phyloP scores from a whole-genome alignment of 2,113 vertebrate genomes.

The Alethe diademata region DNA sequence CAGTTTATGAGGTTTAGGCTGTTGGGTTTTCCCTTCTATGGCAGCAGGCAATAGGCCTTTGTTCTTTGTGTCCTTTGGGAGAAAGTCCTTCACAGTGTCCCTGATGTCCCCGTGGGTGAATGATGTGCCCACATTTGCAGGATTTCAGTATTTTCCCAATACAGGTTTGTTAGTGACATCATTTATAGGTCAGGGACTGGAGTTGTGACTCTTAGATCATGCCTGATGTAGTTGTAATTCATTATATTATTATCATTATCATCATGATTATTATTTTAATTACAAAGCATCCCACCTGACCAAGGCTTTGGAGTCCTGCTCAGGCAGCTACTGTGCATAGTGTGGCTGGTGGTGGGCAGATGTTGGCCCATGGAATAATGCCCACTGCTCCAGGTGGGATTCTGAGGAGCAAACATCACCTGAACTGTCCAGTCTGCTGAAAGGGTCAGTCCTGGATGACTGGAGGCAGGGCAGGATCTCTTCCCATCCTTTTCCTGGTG shows the following conservation, averaged over 20 bases:
- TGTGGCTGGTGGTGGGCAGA: neutral
- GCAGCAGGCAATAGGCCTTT: neutral
- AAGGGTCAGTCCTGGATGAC: neutral
- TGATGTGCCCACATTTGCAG: neutral
- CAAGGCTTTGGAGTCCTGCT: neutral
- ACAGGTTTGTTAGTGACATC: neutral
- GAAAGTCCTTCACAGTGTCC: neutral
- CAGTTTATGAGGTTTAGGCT: neutral
- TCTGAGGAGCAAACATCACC: neutral
- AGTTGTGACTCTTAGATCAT: neutral
- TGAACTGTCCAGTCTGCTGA: rapidly evolving
- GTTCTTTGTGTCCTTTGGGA: neutral
- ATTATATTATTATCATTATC: neutral
- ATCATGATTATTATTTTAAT: neutral
- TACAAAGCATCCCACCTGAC: neutral
- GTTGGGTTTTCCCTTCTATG: neutral
- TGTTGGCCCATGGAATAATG: neutral
- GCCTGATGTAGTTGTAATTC: neutral
- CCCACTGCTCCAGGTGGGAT: rapidly evolving
- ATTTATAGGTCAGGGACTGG: neutral
- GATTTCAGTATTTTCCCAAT: neutral
- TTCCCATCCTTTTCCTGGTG: neutral
- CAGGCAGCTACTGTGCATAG: neutral
- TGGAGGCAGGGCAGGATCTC: neutral
- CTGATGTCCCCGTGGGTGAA: neutral